Conservation (phyloP, 1,140 invertebrate genomes). For the Oreohelix idahoensis region DNA sequence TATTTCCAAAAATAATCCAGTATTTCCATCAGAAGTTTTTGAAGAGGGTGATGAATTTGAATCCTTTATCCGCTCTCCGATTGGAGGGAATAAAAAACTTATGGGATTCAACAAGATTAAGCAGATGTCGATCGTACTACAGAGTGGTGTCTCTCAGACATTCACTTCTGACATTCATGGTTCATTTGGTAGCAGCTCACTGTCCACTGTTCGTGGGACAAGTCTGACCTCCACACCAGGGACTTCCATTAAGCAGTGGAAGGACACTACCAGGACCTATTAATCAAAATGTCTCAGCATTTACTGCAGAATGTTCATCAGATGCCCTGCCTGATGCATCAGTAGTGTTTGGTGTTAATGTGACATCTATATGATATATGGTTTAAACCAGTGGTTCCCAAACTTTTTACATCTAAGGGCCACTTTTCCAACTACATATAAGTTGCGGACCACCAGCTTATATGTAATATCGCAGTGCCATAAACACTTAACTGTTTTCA, state of each 20-base stretch:
- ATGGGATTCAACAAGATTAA: neutral
- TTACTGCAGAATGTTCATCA: neutral
- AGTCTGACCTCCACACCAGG: constrained; percentile 32
- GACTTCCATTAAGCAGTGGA: neutral
- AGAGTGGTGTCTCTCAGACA: neutral
- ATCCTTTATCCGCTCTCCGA: constrained; percentile 35
- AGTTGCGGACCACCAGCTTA: too few relatives aligned
- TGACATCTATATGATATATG: too few relatives aligned
- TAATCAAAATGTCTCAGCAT: neutral
- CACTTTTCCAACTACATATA: too few relatives aligned
- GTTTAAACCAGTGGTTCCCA: too few relatives aligned
- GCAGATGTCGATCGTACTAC: neutral
- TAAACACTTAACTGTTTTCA: too few relatives aligned
- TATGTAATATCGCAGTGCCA: too few relatives aligned
- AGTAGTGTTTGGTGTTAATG: constrained; percentile 16
- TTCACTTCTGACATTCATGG: neutral
- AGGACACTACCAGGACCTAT: constrained; percentile 26
- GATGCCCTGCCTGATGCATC: constrained; percentile 15
- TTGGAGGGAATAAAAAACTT: constrained; percentile 31
- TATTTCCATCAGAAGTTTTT: neutral
- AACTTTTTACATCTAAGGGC: too few relatives aligned
- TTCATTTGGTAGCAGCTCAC: neutral
- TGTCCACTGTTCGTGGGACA: neutral
- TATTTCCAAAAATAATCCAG: neutral
- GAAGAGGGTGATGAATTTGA: constrained; percentile 26